Evolutionary conservation across 53 echinoderm and acorn worm species (phyloP).

Genomic region (Luidia sarsii): DNA sequence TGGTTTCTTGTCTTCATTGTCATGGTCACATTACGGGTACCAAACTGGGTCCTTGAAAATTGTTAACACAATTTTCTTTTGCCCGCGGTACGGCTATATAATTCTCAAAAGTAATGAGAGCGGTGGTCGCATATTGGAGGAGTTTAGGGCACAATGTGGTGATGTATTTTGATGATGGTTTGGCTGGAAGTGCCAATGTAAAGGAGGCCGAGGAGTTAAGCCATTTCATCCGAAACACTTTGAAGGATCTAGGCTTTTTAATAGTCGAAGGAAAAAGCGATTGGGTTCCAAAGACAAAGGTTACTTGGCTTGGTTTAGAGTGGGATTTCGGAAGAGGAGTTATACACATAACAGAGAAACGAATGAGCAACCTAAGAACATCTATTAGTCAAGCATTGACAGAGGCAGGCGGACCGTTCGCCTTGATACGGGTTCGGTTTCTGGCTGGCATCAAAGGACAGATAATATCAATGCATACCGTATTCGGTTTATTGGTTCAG

Average conservation of each 20-base stretch:
- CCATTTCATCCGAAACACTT: background rate
- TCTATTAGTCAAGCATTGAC: background rate
- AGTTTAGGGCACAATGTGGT: constrained; percentile 25
- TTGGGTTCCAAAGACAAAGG: constrained; percentile 14
- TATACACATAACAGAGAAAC: constrained; percentile 5
- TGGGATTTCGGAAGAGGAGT: constrained; percentile 18
- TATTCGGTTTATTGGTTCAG: constrained; percentile 17
- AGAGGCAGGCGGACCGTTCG: background rate
- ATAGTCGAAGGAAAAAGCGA: constrained; percentile 30
- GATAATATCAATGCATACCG: constrained; percentile 37
- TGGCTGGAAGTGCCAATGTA: background rate
- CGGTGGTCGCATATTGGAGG: constrained; percentile 26
- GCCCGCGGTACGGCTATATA: too few species aligned
- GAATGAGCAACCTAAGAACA: background rate
- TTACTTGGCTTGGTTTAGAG: constrained; percentile 20
- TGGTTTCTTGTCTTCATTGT: too few species aligned
- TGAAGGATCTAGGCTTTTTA: constrained; percentile 16
- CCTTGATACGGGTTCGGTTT: background rate
- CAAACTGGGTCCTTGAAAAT: too few species aligned
- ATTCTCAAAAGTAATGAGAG: constrained; percentile 40
- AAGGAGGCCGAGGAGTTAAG: constrained; percentile 1
- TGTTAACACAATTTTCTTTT: too few species aligned
- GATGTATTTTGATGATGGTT: constrained; percentile 44
- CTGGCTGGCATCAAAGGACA: constrained; percentile 17
- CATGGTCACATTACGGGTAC: too few species aligned